These are phyloP conservation scores for Leptocoma aspasia DNA, from an alignment of 2,113 vertebrate genomes.

Conservation along the genomic window DNA sequence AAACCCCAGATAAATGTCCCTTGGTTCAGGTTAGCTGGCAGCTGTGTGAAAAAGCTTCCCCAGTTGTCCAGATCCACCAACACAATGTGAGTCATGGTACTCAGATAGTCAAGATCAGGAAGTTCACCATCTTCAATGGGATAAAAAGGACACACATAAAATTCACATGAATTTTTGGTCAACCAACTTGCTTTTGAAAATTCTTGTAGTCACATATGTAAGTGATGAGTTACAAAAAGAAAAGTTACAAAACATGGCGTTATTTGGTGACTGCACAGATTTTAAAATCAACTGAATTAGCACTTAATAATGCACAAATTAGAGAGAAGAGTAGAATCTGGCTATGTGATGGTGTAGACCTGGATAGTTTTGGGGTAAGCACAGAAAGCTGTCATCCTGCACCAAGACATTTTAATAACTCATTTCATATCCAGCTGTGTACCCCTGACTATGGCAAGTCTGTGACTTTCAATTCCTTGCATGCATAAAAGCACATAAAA, in stretches of 20 bases:
- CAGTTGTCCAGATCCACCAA: conserved; percentile 85
- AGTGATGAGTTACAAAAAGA: not conserved
- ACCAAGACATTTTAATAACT: not conserved
- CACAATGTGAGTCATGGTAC: conserved; percentile 83
- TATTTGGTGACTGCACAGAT: not conserved
- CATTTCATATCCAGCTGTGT: not conserved
- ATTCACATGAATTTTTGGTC: not conserved
- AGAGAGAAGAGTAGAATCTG: not conserved
- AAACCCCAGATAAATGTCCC: conserved; percentile 86
- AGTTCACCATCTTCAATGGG: conserved; percentile 66
- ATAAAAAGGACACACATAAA: conserved; percentile 14
- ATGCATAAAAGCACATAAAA: not conserved
- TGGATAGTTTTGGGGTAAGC: not conserved
- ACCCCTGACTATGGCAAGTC: not conserved
- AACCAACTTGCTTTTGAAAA: not conserved
- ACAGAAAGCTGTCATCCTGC: not conserved
- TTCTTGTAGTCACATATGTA: not conserved
- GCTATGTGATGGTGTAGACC: not conserved
- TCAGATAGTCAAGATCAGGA: conserved; percentile 80
- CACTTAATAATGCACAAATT: not conserved
- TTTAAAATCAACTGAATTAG: not conserved
- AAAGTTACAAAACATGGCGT: not conserved
- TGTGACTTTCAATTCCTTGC: not conserved
- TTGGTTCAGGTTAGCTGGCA: conserved; percentile 80
- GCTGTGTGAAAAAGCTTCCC: conserved; percentile 76